A percentile compares a stretch with the other conserved stretches of the same genome.
phyloP scores from a whole-genome alignment of 2,797 vertebrate genomes.

The Phrynocephalus vlangalii region DNA sequence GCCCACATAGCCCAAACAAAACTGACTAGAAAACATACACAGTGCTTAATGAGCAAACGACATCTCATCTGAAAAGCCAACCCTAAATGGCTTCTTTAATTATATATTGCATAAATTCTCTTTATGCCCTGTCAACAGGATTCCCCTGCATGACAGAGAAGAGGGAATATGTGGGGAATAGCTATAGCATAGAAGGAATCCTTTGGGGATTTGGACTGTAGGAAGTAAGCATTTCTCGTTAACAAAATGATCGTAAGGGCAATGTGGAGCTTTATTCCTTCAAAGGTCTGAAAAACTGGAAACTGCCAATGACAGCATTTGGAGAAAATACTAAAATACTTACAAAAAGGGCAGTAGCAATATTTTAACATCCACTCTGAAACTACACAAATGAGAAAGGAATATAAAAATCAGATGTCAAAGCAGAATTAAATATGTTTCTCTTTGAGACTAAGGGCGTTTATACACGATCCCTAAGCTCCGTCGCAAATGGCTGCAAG shows the following conservation, averaged over 20 bases:
- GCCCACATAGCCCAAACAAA: neutral
- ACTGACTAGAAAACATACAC: slow-evolving; percentile 17
- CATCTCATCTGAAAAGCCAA: slow-evolving; percentile 13
- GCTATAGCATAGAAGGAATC: neutral
- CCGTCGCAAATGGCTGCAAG: too few species aligned
- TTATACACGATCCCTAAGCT: too few species aligned
- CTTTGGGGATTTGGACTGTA: slow-evolving; percentile 1
- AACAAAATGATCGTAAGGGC: slow-evolving; percentile 11
- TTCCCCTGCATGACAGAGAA: slow-evolving; percentile 19
- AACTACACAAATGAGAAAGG: too few species aligned
- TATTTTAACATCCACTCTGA: neutral
- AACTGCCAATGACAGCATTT: neutral
- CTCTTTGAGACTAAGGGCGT: neutral
- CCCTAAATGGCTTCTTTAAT: slow-evolving; percentile 41
- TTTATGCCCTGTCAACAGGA: slow-evolving; percentile 36
- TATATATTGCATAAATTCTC: slow-evolving; percentile 42
- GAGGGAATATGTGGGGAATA: slow-evolving; percentile 4
- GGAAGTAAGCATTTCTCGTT: slow-evolving; percentile 12
- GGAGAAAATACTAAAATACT: neutral
- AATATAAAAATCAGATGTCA: neutral
- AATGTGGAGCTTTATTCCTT: neutral
- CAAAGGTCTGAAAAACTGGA: neutral
- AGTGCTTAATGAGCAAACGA: slow-evolving; percentile 36
- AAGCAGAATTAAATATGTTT: neutral
- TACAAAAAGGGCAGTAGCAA: neutral